Conservation (phyloP, 2,888 invertebrate genomes). For the Fragum sueziense region DNA sequence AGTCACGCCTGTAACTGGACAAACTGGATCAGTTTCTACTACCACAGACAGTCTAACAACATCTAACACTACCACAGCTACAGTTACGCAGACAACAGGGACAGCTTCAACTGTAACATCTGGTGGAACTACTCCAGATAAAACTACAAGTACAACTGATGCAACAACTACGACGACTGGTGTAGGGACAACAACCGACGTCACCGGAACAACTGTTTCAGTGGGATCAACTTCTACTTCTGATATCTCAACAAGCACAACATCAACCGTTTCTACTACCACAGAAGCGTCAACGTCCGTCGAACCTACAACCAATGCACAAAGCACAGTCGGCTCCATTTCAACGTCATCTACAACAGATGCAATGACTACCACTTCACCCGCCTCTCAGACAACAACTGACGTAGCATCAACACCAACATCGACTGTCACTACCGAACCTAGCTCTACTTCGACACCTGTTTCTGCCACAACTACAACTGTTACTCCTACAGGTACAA, state of each 20-base stretch:
- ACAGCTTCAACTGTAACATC: too few species aligned
- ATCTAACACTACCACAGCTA: not conserved
- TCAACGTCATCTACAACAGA: not conserved
- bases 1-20: not conserved
- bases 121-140: not conserved
- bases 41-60: not conserved
- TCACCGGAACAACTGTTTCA: too few species aligned
- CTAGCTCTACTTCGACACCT: not conserved
- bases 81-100: not conserved
- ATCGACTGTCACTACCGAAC: not conserved
- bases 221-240: too few species aligned
- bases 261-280: not conserved
- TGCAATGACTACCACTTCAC: not conserved
- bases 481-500: conserved; percentile 10
- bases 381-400: not conserved
- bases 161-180: not conserved
- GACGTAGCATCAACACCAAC: not conserved
- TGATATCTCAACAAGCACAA: not conserved
- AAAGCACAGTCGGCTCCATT: not conserved
- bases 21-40: too few species aligned
- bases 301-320: not conserved
- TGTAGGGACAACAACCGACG: not conserved
- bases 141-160: not conserved
- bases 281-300: not conserved
- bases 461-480: conserved; percentile 1